Base-by-base conservation (phyloP, 2,113 vertebrate species). In the Chrysemys picta region DNA sequence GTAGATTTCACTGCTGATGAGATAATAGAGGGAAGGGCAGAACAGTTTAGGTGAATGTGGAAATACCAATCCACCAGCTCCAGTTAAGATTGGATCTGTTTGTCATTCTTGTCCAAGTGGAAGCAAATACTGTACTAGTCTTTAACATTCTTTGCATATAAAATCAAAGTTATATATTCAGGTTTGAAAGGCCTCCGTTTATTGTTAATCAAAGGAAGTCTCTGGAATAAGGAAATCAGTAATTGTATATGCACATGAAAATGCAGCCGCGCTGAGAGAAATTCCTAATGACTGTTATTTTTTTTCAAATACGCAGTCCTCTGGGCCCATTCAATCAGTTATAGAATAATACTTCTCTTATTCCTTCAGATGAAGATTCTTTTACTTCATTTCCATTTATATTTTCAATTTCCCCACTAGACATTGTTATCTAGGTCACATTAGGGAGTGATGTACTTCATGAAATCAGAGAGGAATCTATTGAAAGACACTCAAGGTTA, bases 371-470 rank as follows among this genome's bases (percentile, higher is more conserved):
- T 96, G 96, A 98, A 97, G 97, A 96, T 97, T 98, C 97, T 97
- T 97, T 98, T 95, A 96, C 97, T 99, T 98, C 97, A 98, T 99
- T 99, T 99, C 97, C 98, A 98, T 98, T 98, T 98, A 97, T 98
- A 98, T 98, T 98, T 98, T 98, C 98, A 96, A 97, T 98, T 98
- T 98, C 96, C 97, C 98, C 98, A 98, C 97, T 97, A 98, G 98
- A 98, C 96, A 82, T 98, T 97, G 98, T 98, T 99, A 99, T 98
- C 98, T 98, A 98, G 98, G 98, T 99, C 98, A 98, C 97, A 95
- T 98, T 98, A 98, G 98, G 97, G 98, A 98, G 91, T 5, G 54
- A 97, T 97, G 94, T 97, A 97, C 96, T 98, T 98, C 96, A 91
- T 84, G 79, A 98, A 98, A 98, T 98, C 98, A 97, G 96, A 96